Base-by-base conservation (phyloP, 1,140 invertebrate species). In the Lanistes nyassanus region DNA sequence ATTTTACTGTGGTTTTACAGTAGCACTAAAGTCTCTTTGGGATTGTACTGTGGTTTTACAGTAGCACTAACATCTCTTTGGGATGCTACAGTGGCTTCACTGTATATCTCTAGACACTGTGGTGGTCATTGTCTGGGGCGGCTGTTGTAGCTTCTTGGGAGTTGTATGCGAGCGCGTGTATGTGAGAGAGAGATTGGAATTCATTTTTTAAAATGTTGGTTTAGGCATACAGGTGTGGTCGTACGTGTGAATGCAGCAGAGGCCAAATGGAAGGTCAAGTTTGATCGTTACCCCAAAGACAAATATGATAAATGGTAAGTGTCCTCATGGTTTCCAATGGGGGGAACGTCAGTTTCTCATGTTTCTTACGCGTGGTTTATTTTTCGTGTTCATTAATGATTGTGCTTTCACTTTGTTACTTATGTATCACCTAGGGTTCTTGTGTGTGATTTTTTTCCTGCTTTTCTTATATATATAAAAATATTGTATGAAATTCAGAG, bases 261-360 rank as follows among this genome's bases (percentile, higher is more conserved):
- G 19, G 77, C 75, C 67, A 87, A 84, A 72, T 86, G 85, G 84
- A 87, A 86, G 79, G 79, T 89, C n/a, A 88, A 88, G 75, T 88
- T 89, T 81, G 86, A 89, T 74, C 81, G 84, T 72, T 83, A 87
- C 74, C 84, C 83, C 39, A 86, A 85, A 74, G 87, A 87, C 78
- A 88, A 86, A 76, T 86, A 86, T 78, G 88, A 89, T 81, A 88
- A 87, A 83, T 89, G 88, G 88, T 89, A 70, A 86, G 85, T 84
- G 16, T n/a, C n/a, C n/a, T n/a, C n/a, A n/a, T n/a, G n/a, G n/a
- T n/a, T n/a, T n/a, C n/a, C n/a, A n/a, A n/a, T n/a, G n/a, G n/a
- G n/a, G n/a, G n/a, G n/a, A n/a, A n/a, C n/a, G n/a, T n/a, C n/a
- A n/a, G n/a, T n/a, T n/a, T n/a, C n/a, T n/a, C n/a, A n/a, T 29